Evolutionary conservation across 2,113 vertebrate species (phyloP), one percentile per base, ranked within the genome.

Genomic region (Globicephala melas): DNA sequence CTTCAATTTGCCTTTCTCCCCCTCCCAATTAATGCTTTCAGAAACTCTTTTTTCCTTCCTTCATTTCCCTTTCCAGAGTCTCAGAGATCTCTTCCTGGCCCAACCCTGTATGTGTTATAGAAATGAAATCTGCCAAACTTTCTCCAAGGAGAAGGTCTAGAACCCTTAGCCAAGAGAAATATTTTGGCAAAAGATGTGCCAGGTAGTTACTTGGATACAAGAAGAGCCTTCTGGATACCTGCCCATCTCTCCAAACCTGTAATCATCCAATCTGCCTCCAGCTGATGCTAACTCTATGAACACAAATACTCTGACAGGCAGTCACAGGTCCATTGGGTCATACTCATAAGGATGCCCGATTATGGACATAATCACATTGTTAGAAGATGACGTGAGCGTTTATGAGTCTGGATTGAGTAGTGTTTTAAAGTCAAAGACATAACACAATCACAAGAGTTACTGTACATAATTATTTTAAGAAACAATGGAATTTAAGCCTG

Each of bases 361-460:
- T 77, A 93, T 0, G 2, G 17, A 8, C 26, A 44, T 53, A 63
- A 65, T 70, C 63, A 77, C n/a, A 67, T 33, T 68, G 36, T 8
- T 65, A 76, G 21, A 90, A 50, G 76, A n/a, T 62, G 71, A n/a
- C 8, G 17, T 63, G 1, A 41, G 11, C 25, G 73, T 33, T 92
- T 70, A 63, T 23, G 33, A 71, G 53, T 89, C 77, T 71, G 44
- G 13, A 81, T 1, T 60, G 26, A 73, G 55, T 3, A 23, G 5
- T 33, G 17, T 82, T 94, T 96, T 86, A 41, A 79, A 93, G 65
- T 91, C 82, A 96, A 94, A 90, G 60, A 73, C 14, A n/a, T 77
- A 82, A 94, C 38, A 93, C 55, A 94, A 95, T 50, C 13, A 79
- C 28, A 82, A 73, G 28, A 85, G 13, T 47, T 83, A 44, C 28